Percentiles rank a stretch among this genome's conserved stretches.
Conservation (phyloP, 2,113 vertebrate species). For the Lamprologus ornatipinnis region DNA sequence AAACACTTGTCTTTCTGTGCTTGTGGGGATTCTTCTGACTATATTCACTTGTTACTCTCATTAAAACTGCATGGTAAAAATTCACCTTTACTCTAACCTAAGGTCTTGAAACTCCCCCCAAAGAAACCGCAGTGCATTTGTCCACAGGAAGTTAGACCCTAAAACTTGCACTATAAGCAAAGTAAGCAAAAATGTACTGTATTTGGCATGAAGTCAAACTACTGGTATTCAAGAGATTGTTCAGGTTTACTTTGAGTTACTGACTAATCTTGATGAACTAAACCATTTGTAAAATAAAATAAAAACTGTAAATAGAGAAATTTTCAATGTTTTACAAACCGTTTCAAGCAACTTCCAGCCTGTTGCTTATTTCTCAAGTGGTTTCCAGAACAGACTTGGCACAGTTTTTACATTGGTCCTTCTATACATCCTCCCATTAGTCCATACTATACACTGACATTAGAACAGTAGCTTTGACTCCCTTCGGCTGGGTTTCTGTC, state of each 20-base stretch:
- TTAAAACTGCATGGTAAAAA: not conserved
- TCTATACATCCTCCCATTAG: not conserved
- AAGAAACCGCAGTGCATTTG: not conserved
- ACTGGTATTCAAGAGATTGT: constrained; percentile 20
- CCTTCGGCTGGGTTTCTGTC: not conserved
- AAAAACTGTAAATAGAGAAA: not conserved
- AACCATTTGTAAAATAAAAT: not conserved
- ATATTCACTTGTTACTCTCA: not conserved
- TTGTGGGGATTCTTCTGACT: not conserved
- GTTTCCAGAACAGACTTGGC: not conserved
- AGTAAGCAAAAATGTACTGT: not conserved
- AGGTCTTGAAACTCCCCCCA: not conserved
- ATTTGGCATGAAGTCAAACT: not conserved
- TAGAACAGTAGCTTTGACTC: not conserved
- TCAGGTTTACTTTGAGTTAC: not conserved
- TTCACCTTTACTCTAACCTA: not conserved
- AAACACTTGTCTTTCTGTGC: not conserved
- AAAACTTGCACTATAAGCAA: not conserved
- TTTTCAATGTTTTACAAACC: not conserved
- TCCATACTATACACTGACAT: not conserved
- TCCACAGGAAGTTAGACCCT: not conserved
- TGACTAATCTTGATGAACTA: not conserved
- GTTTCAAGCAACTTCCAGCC: not conserved
- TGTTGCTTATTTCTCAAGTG: not conserved
- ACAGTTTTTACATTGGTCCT: not conserved